These are phyloP conservation scores for Doris montereyensis DNA, from an alignment of 2,888 invertebrate genomes.

Conservation along the genomic window DNA sequence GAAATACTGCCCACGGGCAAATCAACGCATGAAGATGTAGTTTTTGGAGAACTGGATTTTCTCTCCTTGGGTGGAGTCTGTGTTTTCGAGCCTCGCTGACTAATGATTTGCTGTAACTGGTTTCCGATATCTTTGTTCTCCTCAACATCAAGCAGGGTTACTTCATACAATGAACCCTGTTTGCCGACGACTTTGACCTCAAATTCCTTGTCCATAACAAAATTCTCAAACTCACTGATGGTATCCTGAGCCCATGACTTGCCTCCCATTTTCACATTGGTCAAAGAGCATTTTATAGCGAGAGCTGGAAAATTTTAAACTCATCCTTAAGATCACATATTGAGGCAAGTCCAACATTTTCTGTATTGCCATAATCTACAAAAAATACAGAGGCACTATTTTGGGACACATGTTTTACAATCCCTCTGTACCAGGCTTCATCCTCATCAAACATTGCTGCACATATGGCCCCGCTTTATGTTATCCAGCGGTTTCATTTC, in stretches of 20 bases:
- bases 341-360: constrained; percentile 49
- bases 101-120: constrained; percentile 9
- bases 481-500: constrained; percentile 17
- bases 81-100: neutral
- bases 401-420: constrained; percentile 46
- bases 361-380: constrained; percentile 69
- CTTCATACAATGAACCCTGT: constrained; percentile 45
- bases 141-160: constrained; percentile 38
- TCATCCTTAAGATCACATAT: constrained; percentile 55
- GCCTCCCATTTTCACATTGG: constrained; percentile 44
- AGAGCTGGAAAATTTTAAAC: constrained; percentile 53
- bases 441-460: constrained; percentile 62
- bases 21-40: no score
- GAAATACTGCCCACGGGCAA: constrained; percentile 44
- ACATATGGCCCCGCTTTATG: constrained; percentile 54
- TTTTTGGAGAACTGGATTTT: no score
- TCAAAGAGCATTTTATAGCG: constrained; percentile 58
- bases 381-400: constrained; percentile 54
- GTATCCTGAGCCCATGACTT: constrained; percentile 50
- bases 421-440: constrained; percentile 60
- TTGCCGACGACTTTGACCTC: constrained; percentile 50
- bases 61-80: neutral
- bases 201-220: constrained; percentile 54
- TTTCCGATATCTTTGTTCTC: constrained; percentile 38
- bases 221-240: constrained; percentile 57